Evolutionary conservation across 2,797 vertebrate species (phyloP).

Genomic region (Xenopus petersii): DNA sequence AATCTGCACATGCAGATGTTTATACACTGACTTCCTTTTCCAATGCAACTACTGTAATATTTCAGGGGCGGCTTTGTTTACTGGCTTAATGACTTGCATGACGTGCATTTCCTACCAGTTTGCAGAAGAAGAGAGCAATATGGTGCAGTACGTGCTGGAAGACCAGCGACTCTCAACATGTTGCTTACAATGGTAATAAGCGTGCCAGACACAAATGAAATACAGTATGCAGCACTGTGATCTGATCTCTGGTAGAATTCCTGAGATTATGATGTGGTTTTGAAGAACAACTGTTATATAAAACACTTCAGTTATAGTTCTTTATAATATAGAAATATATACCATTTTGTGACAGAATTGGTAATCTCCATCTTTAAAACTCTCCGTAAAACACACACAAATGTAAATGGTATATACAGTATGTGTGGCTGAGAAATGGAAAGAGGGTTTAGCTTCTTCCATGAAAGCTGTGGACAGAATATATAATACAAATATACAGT

Average conservation of each 20-base stretch:
- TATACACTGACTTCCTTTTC: slow-evolving; percentile 13
- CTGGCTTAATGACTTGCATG: slow-evolving; percentile 19
- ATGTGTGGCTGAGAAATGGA: too few relatives aligned
- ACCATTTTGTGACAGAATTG: too few relatives aligned
- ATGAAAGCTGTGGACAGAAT: too few relatives aligned
- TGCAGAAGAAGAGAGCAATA: slow-evolving; percentile 35
- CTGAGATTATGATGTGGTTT: too few relatives aligned
- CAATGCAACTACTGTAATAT: slow-evolving; percentile 22
- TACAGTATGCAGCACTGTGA: slow-evolving; percentile 15
- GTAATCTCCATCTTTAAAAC: too few relatives aligned
- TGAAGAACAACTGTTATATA: too few relatives aligned
- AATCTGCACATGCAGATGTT: slow-evolving; percentile 21
- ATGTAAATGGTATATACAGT: too few relatives aligned
- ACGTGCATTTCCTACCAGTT: slow-evolving; percentile 36
- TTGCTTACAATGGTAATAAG: slow-evolving; percentile 31
- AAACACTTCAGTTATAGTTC: too few relatives aligned
- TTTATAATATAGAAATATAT: too few relatives aligned
- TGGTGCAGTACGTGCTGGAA: slow-evolving; percentile 39
- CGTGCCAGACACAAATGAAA: slow-evolving; percentile 18
- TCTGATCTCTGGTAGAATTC: background rate
- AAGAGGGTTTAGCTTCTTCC: too few relatives aligned
- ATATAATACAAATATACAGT: too few relatives aligned
- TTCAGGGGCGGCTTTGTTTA: slow-evolving; percentile 40
- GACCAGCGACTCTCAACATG: slow-evolving; percentile 25
- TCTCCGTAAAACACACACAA: too few relatives aligned